phyloP scores from a whole-genome alignment of 1,140 invertebrate genomes.

The Grapholita molesta region DNA sequence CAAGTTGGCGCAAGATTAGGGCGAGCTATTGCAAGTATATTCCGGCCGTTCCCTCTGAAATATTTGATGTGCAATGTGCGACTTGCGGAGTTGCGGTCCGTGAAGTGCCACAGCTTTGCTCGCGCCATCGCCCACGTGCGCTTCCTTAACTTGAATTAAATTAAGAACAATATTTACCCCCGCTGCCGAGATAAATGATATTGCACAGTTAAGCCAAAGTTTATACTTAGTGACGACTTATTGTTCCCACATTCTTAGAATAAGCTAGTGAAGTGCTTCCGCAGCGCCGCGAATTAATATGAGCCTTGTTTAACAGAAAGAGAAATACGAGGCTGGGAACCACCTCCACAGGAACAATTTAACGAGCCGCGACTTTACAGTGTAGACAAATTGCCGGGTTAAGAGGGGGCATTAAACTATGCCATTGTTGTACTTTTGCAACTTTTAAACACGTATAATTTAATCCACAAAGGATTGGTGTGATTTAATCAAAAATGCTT shows the following conservation, averaged over 20 bases:
- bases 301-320: conserved; percentile 26
- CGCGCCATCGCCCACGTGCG: conserved; percentile 50
- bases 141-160: conserved; percentile 73
- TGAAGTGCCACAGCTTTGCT: conserved; percentile 20
- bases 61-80: conserved; percentile 67
- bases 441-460: conserved; percentile 28
- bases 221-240: conserved; percentile 65
- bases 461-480: not conserved
- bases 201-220: conserved; percentile 62
- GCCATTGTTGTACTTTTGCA: conserved; percentile 47
- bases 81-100: conserved; percentile 50
- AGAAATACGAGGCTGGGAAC: conserved; percentile 24
- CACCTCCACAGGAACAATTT: conserved; percentile 27
- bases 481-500: conserved; percentile 62
- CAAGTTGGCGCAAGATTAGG: conserved; percentile 74
- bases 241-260: conserved; percentile 56
- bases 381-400: conserved; percentile 33
- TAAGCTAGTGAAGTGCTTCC: conserved; percentile 32
- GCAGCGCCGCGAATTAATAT: conserved; percentile 25
- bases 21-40: conserved; percentile 69
- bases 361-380: conserved; percentile 31
- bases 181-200: conserved; percentile 66
- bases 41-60: conserved; percentile 62
- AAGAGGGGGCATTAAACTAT: conserved; percentile 24
- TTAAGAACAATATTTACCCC: conserved; percentile 76